Percentiles rank a stretch among this genome's conserved stretches.
These are phyloP conservation scores for Cichlasoma orientale DNA, from an alignment of 2,797 vertebrate species.

Conservation along the genomic window DNA sequence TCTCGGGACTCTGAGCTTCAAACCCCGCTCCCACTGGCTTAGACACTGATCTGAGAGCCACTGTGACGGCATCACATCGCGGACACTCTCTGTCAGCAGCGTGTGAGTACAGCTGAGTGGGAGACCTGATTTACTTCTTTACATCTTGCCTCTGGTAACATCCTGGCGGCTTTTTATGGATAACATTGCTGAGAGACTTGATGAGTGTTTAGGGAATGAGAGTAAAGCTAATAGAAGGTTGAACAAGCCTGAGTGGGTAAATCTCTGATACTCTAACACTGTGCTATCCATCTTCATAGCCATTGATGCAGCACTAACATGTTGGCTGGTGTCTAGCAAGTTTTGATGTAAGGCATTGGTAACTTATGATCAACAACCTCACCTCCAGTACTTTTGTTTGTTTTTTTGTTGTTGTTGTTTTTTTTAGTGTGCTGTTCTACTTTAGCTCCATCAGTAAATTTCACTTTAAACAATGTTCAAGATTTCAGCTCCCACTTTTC, in stretches of 20 bases:
- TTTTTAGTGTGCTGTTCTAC: neutral
- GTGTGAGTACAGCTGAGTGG: conserved; percentile 71
- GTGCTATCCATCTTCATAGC: neutral
- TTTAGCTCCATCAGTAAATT: neutral
- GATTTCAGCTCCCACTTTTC: conserved; percentile 4
- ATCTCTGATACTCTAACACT: neutral
- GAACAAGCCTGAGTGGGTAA: neutral
- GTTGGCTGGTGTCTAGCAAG: conserved; percentile 11
- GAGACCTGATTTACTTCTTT: conserved; percentile 29
- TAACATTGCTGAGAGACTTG: conserved; percentile 5
- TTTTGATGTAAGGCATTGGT: neutral
- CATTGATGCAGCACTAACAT: conserved; percentile 18
- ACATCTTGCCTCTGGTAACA: conserved; percentile 1
- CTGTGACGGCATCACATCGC: conserved; percentile 26
- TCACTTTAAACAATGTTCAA: neutral
- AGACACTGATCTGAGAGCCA: conserved; percentile 29
- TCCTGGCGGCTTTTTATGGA: neutral
- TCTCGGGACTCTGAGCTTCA: conserved; percentile 37
- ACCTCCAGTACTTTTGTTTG: neutral
- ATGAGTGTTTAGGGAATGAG: neutral
- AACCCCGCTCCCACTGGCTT: conserved; percentile 18
- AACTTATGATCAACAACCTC: neutral
- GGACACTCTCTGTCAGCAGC: conserved; percentile 53
- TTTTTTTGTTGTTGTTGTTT: neutral
- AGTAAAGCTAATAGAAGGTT: neutral